Percentiles rank a stretch among this genome's conserved stretches.
Evolutionary conservation across 2,888 invertebrate genomes (phyloP).

Genomic region (Noctuana brunneofusca): DNA sequence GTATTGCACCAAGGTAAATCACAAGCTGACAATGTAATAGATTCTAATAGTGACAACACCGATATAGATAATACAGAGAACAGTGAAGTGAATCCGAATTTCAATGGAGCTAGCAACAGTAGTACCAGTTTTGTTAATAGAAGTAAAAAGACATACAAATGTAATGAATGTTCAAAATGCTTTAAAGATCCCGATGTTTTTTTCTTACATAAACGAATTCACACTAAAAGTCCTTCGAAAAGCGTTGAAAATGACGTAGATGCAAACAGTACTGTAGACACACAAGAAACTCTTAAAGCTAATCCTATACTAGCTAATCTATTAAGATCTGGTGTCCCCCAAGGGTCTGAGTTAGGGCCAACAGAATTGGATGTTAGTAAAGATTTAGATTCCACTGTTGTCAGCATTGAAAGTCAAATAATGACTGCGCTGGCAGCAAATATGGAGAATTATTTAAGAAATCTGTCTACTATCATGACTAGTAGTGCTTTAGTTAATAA

Average conservation of each 20-base stretch:
- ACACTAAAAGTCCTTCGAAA: constrained; percentile 41
- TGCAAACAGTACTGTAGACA: constrained; percentile 41
- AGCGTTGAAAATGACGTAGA: constrained; percentile 55
- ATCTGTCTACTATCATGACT: constrained; percentile 49
- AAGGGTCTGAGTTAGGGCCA: constrained; percentile 40
- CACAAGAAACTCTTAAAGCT: constrained; percentile 58
- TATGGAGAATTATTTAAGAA: constrained; percentile 65
- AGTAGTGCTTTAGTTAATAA: constrained; percentile 31
- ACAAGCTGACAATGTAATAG: constrained; percentile 2
- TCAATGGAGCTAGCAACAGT: constrained; percentile 23
- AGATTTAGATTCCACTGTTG: constrained; percentile 48
- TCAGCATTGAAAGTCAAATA: constrained; percentile 60
- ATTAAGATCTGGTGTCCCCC: constrained; percentile 47
- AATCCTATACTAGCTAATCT: constrained; percentile 73
- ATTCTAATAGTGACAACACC: constrained; percentile 10
- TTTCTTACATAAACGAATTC: constrained; percentile 61
- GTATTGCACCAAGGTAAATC: constrained; percentile 1
- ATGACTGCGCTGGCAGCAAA: constrained; percentile 62
- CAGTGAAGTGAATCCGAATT: constrained; percentile 2
- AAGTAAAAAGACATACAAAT: constrained; percentile 51
- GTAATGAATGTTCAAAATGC: constrained; percentile 67
- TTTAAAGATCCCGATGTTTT: constrained; percentile 77
- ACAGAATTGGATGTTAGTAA: constrained; percentile 40
- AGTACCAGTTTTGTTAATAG: constrained; percentile 18
- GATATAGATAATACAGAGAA: constrained; percentile 28